phyloP scores from a whole-genome alignment of 1,140 invertebrate species.

The Rhagoletis zephyria region DNA sequence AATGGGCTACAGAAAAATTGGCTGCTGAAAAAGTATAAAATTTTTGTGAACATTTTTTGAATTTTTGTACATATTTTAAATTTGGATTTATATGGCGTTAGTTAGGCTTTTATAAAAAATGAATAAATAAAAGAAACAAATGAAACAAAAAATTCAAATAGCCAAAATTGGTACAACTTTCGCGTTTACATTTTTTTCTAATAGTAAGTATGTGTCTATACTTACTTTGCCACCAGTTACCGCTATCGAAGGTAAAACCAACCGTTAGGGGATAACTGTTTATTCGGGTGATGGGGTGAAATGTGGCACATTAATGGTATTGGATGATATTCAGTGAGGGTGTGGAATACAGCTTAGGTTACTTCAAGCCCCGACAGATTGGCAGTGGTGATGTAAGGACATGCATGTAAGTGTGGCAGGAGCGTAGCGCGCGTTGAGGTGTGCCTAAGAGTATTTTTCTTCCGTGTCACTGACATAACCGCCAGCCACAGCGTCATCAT shows the following conservation, averaged over 20 bases:
- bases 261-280: slow-evolving; percentile 7
- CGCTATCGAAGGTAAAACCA: neutral
- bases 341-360: neutral
- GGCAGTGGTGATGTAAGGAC: slow-evolving; percentile 9
- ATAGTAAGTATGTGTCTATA: neutral
- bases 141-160: too few species aligned
- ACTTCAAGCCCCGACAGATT: neutral
- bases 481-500: neutral
- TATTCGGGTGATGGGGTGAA: neutral
- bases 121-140: too few species aligned
- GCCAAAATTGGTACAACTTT: too few species aligned
- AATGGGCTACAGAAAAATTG: too few species aligned
- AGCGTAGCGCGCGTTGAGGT: slow-evolving; percentile 9
- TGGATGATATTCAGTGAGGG: neutral
- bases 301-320: neutral
- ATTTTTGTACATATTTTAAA: too few species aligned
- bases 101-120: too few species aligned
- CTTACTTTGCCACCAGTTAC: neutral
- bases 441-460: neutral
- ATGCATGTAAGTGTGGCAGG: neutral
- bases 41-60: too few species aligned
- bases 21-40: too few species aligned
- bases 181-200: too few species aligned
- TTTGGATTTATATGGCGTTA: too few species aligned
- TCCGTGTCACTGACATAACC: neutral